phyloP scores from a whole-genome alignment of 2,797 vertebrate species.

The Galagoides demidoff region DNA sequence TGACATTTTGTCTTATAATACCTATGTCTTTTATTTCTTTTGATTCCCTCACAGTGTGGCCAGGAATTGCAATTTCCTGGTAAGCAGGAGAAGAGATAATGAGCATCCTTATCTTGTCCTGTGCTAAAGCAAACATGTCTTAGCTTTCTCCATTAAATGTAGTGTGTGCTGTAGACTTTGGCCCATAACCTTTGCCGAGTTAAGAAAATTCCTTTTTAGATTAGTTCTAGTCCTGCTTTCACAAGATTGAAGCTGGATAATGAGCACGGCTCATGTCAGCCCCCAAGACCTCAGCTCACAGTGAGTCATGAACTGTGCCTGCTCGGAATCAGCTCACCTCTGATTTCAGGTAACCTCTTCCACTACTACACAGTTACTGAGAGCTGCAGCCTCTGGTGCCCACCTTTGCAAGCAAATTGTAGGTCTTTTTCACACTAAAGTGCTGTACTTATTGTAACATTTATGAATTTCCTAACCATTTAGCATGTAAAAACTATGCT shows the following conservation, averaged over 20 bases:
- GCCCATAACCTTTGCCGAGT: background rate
- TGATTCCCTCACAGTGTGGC: background rate
- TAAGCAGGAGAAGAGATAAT: background rate
- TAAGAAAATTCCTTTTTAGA: background rate
- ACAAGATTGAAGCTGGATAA: background rate
- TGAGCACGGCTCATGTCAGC: background rate
- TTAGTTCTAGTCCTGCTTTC: background rate
- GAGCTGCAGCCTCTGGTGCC: background rate
- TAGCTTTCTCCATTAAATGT: background rate
- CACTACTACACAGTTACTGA: background rate
- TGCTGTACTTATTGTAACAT: background rate
- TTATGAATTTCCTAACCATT: background rate
- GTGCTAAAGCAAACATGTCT: background rate
- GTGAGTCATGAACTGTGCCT: background rate
- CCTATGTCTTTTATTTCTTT: background rate
- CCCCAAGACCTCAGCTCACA: fast-evolving
- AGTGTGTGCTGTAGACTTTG: background rate
- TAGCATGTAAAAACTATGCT: background rate
- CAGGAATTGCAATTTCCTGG: background rate
- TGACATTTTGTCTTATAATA: background rate
- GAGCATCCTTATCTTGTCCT: background rate
- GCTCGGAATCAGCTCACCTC: background rate
- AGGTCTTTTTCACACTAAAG: background rate
- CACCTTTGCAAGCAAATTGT: background rate
- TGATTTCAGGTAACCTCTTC: background rate